A percentile compares a stretch with the other conserved stretches of the same genome.
phyloP scores from a whole-genome alignment of 1,140 invertebrate genomes.

The Catajapyx aquilonaris region DNA sequence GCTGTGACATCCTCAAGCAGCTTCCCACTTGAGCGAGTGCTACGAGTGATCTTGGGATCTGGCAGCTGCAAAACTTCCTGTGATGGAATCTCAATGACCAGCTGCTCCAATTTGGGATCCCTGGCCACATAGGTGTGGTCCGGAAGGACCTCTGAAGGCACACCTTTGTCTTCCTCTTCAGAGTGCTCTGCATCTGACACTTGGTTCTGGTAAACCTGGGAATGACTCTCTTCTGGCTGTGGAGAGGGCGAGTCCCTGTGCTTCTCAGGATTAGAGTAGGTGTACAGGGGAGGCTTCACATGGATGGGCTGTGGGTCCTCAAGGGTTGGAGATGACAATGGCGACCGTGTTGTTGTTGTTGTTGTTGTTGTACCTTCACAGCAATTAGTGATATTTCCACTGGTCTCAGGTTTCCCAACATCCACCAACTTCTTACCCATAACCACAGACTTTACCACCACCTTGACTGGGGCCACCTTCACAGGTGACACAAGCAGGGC shows the following conservation, averaged over 20 bases:
- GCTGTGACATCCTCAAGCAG: no score
- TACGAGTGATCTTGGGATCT: background rate
- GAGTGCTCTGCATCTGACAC: background rate
- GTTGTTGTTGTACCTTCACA: constrained; percentile 3
- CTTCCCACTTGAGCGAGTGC: background rate
- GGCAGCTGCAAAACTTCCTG: constrained; percentile 18
- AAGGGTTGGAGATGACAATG: constrained; percentile 23
- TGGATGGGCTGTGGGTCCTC: constrained; percentile 43
- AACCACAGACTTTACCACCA: constrained; percentile 11
- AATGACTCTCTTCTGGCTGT: constrained; percentile 11
- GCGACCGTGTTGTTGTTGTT: constrained; percentile 2
- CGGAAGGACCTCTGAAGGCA: background rate
- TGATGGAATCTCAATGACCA: constrained; percentile 53
- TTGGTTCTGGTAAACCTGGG: background rate
- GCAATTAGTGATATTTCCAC: background rate
- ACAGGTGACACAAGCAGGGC: constrained; percentile 12
- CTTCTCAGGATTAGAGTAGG: constrained; percentile 50
- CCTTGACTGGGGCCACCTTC: constrained; percentile 10
- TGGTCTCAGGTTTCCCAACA: background rate
- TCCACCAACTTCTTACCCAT: constrained; percentile 1
- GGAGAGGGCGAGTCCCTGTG: constrained; percentile 29
- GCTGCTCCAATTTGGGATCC: constrained; percentile 40
- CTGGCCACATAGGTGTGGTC: constrained; percentile 19
- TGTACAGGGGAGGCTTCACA: constrained; percentile 46
- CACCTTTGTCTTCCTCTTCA: background rate